A percentile compares a stretch with the other conserved stretches of the same genome.
Evolutionary conservation across 30 jellyfish, hydroid and myxozoan species (phyloP).

Genomic region (Turritopsis dohrnii): DNA sequence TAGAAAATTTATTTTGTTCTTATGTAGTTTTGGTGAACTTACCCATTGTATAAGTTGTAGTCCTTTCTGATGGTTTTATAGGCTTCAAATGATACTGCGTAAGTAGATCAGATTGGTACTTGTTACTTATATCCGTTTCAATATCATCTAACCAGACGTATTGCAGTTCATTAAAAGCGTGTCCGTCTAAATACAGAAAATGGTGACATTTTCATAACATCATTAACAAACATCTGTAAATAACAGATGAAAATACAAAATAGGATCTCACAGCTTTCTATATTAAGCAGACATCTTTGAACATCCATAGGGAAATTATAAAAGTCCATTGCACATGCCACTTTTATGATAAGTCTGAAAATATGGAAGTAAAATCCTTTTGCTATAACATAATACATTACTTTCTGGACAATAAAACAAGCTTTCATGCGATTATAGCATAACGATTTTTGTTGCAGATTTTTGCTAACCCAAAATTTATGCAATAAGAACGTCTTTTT

Average conservation of each 20-base stretch:
- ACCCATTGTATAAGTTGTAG: conserved; percentile 46
- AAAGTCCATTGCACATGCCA: conserved; percentile 77
- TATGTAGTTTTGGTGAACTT: conserved; percentile 8
- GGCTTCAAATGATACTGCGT: conserved; percentile 65
- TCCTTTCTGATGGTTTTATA: conserved; percentile 33
- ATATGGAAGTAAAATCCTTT: neutral
- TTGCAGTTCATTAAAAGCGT: conserved; percentile 31
- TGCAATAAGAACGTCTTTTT: too few species aligned
- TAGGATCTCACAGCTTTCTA: conserved; percentile 73
- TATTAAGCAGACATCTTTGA: conserved; percentile 56
- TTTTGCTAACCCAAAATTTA: too few species aligned
- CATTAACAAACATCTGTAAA: too few species aligned
- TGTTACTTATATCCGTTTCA: conserved; percentile 19
- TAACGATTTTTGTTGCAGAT: too few species aligned
- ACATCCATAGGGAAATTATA: conserved; percentile 73
- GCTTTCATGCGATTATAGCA: too few species aligned
- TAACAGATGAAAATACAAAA: neutral
- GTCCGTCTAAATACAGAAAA: conserved; percentile 44
- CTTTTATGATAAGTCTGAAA: conserved; percentile 54
- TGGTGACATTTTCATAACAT: neutral
- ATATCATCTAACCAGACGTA: conserved; percentile 51
- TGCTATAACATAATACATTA: too few species aligned
- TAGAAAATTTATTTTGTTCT: neutral
- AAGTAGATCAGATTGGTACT: conserved; percentile 29
- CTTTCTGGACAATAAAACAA: too few species aligned